phyloP scores from a whole-genome alignment of 2,888 invertebrate species.

The Chamaedrilus cognettii region DNA sequence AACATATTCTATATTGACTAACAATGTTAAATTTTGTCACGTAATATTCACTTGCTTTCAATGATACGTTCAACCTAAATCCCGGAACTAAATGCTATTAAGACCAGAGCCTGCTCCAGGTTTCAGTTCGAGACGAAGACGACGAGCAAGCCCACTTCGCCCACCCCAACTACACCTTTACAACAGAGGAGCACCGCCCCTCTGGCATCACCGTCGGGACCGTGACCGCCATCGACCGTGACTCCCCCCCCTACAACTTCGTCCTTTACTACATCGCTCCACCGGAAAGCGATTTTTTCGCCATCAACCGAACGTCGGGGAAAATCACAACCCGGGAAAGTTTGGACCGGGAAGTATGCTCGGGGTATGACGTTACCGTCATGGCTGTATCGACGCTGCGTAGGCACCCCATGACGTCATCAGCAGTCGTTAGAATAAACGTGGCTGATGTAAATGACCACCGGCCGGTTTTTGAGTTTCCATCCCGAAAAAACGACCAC shows the following conservation, averaged over 20 bases:
- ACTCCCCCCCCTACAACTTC: conserved; percentile 11
- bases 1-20: too few relatives aligned
- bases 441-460: conserved; percentile 13
- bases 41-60: too few relatives aligned
- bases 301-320: conserved; percentile 5
- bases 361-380: conserved; percentile 6
- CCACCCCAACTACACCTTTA: conserved; percentile 16
- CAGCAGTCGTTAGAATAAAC: conserved; percentile 6
- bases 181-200: conserved; percentile 18
- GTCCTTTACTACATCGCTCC: conserved; percentile 15
- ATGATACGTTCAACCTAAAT: too few relatives aligned
- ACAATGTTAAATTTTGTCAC: too few relatives aligned
- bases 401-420: background rate
- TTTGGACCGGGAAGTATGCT: conserved; percentile 13
- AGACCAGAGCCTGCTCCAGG: too few relatives aligned
- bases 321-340: conserved; percentile 10
- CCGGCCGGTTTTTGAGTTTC: conserved; percentile 12
- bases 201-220: conserved; percentile 17
- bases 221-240: conserved; percentile 14
- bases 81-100: too few relatives aligned
- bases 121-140: conserved; percentile 14
- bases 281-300: background rate
- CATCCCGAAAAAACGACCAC: background rate
- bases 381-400: conserved; percentile 7
- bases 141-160: conserved; percentile 15